Conservation (phyloP, 2,113 vertebrate species). For the Cercocebus atys region DNA sequence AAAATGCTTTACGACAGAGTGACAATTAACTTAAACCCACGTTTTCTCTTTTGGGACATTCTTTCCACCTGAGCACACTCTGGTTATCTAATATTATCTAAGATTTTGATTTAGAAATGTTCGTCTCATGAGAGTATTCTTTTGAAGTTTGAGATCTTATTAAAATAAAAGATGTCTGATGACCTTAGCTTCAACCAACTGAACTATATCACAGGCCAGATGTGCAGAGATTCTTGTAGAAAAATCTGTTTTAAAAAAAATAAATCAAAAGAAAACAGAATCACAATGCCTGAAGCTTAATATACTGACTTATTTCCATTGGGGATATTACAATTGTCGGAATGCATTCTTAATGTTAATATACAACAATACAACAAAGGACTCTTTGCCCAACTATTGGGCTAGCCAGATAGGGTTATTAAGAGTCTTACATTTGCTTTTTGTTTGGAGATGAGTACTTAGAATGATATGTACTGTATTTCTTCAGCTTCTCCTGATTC, state of each 20-base stretch:
- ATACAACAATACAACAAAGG: background rate
- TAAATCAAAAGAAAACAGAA: conserved; percentile 16
- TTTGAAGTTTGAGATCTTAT: conserved; percentile 75
- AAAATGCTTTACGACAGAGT: conserved; percentile 42
- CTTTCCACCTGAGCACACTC: conserved; percentile 50
- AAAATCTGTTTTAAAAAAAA: background rate
- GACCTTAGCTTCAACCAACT: conserved; percentile 63
- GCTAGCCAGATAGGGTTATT: background rate
- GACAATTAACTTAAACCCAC: conserved; percentile 64
- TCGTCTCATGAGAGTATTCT: conserved; percentile 60
- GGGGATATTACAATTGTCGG: background rate
- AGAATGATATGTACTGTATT: background rate
- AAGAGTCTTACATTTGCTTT: background rate
- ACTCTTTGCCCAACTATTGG: background rate
- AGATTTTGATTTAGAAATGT: conserved; percentile 48
- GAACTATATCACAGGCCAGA: conserved; percentile 69
- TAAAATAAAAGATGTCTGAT: conserved; percentile 66
- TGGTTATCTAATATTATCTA: conserved; percentile 65
- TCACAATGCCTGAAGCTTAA: background rate
- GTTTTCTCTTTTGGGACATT: conserved; percentile 26
- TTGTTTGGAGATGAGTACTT: background rate
- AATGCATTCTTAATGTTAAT: background rate
- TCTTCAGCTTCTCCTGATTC: background rate
- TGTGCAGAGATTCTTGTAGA: conserved; percentile 54
- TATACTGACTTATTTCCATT: background rate